Evolutionary conservation across 2,113 vertebrate genomes (phyloP).

Genomic region (Microcebus murinus): DNA sequence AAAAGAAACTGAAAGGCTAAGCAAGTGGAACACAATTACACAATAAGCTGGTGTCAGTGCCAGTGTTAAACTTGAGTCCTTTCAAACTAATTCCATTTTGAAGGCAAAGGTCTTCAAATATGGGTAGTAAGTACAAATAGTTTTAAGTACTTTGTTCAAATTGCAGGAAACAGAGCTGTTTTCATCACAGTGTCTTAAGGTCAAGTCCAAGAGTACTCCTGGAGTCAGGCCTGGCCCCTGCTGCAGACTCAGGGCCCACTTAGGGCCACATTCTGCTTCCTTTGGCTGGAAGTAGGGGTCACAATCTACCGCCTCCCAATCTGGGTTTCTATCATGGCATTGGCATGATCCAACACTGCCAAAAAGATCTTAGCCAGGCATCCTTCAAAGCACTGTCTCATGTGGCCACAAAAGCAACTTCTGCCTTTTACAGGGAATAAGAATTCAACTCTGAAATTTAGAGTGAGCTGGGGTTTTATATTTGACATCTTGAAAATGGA

Average conservation of each 20-base stretch:
- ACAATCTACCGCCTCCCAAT: not conserved
- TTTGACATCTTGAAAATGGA: not conserved
- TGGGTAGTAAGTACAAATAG: not conserved
- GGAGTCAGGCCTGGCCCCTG: not conserved
- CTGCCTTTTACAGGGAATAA: not conserved
- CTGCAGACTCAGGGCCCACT: not conserved
- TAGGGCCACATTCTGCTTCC: not conserved
- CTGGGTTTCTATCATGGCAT: not conserved
- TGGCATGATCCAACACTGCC: not conserved
- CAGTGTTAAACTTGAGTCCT: constrained; percentile 7
- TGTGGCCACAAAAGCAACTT: not conserved
- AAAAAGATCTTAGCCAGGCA: not conserved
- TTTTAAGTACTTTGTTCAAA: not conserved
- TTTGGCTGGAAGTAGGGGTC: not conserved
- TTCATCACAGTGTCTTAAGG: not conserved
- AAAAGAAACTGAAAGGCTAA: constrained; percentile 15
- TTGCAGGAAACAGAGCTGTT: not conserved
- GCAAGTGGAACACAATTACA: not conserved
- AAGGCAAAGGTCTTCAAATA: constrained; percentile 17
- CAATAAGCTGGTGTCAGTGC: not conserved
- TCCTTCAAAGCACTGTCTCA: not conserved
- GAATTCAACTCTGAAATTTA: constrained; percentile 27
- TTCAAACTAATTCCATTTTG: not conserved
- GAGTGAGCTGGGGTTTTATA: not conserved
- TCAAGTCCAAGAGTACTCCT: not conserved